phyloP scores from a whole-genome alignment of 2,888 invertebrate genomes.

The Scaptomyza reducta region DNA sequence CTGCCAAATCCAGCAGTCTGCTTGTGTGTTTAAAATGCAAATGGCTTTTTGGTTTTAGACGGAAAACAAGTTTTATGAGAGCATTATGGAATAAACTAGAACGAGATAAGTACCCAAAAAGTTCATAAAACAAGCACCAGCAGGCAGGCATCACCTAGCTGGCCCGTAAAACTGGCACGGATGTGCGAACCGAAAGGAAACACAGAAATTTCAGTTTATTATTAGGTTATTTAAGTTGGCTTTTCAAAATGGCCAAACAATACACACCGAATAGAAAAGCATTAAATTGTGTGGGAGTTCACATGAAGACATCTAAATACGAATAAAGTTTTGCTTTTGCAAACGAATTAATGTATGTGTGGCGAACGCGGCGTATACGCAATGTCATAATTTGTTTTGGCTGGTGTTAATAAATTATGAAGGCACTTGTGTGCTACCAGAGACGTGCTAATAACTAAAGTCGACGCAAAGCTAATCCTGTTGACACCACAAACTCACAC shows the following conservation, averaged over 20 bases:
- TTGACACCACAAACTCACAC: conserved; percentile 38
- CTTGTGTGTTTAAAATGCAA: conserved; percentile 47
- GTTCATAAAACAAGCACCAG: conserved; percentile 53
- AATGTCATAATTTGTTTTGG: conserved; percentile 22
- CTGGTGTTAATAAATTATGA: conserved; percentile 57
- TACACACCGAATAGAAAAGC: conserved; percentile 7
- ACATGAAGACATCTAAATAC: conserved; percentile 17
- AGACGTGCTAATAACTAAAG: conserved; percentile 62
- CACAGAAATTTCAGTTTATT: conserved; percentile 24
- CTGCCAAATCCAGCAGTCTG: conserved; percentile 27
- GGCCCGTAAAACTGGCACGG: conserved; percentile 25
- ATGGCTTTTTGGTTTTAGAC: conserved; percentile 33
- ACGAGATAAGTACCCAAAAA: conserved; percentile 10
- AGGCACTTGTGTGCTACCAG: conserved; percentile 36
- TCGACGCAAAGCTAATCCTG: conserved; percentile 54
- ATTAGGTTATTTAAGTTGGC: conserved; percentile 4
- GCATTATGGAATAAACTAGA: conserved; percentile 51
- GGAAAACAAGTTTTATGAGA: conserved; percentile 55
- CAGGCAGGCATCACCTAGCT: conserved; percentile 16
- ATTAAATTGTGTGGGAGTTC: conserved; percentile 9
- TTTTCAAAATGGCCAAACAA: conserved; percentile 35
- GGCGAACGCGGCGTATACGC: conserved; percentile 31
- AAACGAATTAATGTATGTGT: conserved; percentile 44
- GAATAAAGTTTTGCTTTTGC: conserved; percentile 24
- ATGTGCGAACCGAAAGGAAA: conserved; percentile 29